Evolutionary conservation across 2,113 vertebrate genomes (phyloP), one percentile per base, ranked within the genome.

Genomic region (Galeopterus variegatus): DNA sequence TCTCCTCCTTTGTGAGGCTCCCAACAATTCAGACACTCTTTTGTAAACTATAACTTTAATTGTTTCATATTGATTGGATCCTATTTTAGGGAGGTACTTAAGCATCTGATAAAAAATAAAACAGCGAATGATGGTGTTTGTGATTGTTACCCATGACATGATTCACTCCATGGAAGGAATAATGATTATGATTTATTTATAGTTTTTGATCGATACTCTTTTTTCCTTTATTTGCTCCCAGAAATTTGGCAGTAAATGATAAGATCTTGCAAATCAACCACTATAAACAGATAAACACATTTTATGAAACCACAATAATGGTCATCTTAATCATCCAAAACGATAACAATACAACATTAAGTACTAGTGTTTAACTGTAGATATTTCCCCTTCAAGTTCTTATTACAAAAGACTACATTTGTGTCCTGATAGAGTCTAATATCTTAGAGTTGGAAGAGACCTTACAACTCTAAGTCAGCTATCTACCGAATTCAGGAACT

Each of bases 271-370:
- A 52, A 89, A 50, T 93, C 60, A 73, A 93, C 72, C 36, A 54
- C 31, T 83, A 69, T 80, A 81, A 92, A 97, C 90, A 93, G 19
- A 64, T 92, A 90, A 92, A 96, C 60, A 94, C 50, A 87, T 83
- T 91, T 93, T 65, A 45, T 93, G 60, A 95, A 97, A 90, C 41
- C 19, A 95, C 96, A 93, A 93, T 89, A 86, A 83, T 88, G 36
- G 28, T 28, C 69, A 83, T 93, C 18, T 91, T 94, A 92, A n/a
- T 56, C n/a, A 89, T 97, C 82, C 18, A 77, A 87, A 67, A 73
- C 69, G 9, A 31, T 45, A 76, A 56, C 13, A 90, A 84, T 92
- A 56, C 6, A 72, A n/a, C 36, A 84, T 64, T 92, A 70, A 90
- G 76, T 24, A 67, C 26, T 62, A 69, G 9, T 19, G 6, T 69